Conservation (phyloP, 23 tunicate genomes). For the Oikopleura vanhoeffeni region DNA sequence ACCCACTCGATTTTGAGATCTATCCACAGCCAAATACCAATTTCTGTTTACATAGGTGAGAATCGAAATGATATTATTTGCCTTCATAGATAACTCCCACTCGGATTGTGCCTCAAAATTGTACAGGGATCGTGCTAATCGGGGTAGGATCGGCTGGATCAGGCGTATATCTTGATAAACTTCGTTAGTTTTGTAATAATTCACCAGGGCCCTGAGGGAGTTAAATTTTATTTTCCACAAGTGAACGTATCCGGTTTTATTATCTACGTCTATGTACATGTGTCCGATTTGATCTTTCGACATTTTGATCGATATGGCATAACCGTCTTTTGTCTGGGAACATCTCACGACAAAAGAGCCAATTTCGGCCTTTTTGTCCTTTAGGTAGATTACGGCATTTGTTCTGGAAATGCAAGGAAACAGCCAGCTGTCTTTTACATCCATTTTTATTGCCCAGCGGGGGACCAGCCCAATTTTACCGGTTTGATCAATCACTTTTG, state of each 20-base stretch:
- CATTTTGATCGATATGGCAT: neutral
- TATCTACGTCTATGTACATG: neutral
- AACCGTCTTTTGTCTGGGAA: neutral
- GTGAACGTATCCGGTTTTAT: neutral
- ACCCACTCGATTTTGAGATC: neutral
- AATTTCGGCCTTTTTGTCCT: neutral
- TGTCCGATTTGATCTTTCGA: neutral
- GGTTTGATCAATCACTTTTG: neutral
- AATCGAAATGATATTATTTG: neutral
- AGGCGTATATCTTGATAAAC: neutral
- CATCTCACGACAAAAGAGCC: neutral
- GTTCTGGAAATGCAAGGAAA: neutral
- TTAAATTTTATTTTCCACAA: neutral
- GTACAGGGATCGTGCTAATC: neutral
- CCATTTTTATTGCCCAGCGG: neutral
- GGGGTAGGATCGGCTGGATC: neutral
- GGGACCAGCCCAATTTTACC: neutral
- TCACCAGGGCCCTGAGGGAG: neutral
- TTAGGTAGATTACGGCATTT: neutral
- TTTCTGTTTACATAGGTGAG: neutral
- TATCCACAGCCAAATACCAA: conserved; percentile 3
- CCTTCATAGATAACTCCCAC: neutral
- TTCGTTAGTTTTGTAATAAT: neutral
- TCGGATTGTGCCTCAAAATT: neutral
- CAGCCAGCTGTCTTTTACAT: neutral